These are phyloP conservation scores for Bolinopsis microptera DNA, from an alignment of 37 sponge, comb jelly and placozoan genomes.

Conservation along the genomic window DNA sequence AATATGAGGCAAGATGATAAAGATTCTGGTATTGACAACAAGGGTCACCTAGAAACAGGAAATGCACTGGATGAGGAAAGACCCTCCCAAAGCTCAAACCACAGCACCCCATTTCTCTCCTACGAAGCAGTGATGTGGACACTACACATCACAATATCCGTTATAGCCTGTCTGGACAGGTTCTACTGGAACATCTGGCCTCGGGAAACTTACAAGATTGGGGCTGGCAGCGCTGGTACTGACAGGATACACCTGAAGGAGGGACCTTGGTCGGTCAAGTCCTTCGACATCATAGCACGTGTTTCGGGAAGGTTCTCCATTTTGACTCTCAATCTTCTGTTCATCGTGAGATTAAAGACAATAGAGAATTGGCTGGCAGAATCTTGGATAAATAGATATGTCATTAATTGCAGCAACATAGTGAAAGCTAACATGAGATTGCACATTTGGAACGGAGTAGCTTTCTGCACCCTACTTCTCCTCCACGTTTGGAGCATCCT, in stretches of 20 bases:
- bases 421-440: slow-evolving; percentile 26
- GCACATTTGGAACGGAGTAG: slow-evolving; percentile 21
- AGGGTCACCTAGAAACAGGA: too few species aligned
- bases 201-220: slow-evolving; percentile 12
- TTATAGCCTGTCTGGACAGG: background rate
- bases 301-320: slow-evolving; percentile 52
- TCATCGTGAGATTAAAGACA: background rate
- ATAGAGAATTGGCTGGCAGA: slow-evolving; percentile 34
- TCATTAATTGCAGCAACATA: slow-evolving; percentile 59
- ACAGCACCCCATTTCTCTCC: background rate
- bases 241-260: slow-evolving; percentile 13
- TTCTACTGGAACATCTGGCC: slow-evolving; percentile 45
- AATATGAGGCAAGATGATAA: too few species aligned
- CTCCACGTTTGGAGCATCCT: slow-evolving; percentile 57
- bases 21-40: too few species aligned
- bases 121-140: slow-evolving; percentile 8
- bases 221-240: background rate
- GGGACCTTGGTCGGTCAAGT: slow-evolving; percentile 44
- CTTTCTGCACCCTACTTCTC: background rate
- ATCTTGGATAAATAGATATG: background rate
- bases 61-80: too few species aligned
- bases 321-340: slow-evolving; percentile 1
- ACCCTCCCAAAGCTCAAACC: too few species aligned
- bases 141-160: background rate
- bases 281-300: slow-evolving; percentile 36